Percentiles rank a stretch among this genome's conserved stretches.
phyloP scores from a whole-genome alignment of 2,113 vertebrate genomes.

The Chaenogobius annularis region DNA sequence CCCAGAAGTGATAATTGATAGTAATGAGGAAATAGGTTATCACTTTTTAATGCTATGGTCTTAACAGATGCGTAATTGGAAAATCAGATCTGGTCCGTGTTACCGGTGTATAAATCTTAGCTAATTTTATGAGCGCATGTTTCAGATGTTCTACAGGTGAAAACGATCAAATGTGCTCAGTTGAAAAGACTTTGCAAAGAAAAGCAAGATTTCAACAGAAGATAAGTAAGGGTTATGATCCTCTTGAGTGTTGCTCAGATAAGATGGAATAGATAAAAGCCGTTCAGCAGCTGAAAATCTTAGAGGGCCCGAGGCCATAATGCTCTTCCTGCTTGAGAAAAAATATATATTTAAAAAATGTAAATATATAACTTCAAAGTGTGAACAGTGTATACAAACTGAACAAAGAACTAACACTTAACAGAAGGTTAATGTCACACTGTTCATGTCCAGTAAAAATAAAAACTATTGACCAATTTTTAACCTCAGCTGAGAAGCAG shows the following conservation, averaged over 20 bases:
- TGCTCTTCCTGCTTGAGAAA: background rate
- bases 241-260: background rate
- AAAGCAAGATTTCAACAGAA: too few relatives aligned
- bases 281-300: background rate
- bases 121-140: background rate
- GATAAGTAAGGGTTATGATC: background rate
- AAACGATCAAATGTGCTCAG: background rate
- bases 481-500: too few relatives aligned
- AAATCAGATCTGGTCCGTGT: background rate
- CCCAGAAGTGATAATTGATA: constrained; percentile 11
- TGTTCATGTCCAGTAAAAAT: too few relatives aligned
- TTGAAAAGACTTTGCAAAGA: background rate
- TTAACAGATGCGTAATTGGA: constrained; percentile 1
- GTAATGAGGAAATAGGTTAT: constrained; percentile 12
- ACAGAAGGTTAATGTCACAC: too few relatives aligned
- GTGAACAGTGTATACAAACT: background rate
- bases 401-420: too few relatives aligned
- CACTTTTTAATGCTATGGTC: constrained; percentile 9
- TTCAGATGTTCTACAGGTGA: background rate
- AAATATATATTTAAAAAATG: background rate
- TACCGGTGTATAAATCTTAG: background rate
- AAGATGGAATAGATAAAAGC: background rate
- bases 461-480: too few relatives aligned
- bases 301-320: background rate
- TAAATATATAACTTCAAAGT: background rate